These are phyloP conservation scores for Suillia variegata DNA, from an alignment of 2,888 invertebrate genomes.

Conservation along the genomic window DNA sequence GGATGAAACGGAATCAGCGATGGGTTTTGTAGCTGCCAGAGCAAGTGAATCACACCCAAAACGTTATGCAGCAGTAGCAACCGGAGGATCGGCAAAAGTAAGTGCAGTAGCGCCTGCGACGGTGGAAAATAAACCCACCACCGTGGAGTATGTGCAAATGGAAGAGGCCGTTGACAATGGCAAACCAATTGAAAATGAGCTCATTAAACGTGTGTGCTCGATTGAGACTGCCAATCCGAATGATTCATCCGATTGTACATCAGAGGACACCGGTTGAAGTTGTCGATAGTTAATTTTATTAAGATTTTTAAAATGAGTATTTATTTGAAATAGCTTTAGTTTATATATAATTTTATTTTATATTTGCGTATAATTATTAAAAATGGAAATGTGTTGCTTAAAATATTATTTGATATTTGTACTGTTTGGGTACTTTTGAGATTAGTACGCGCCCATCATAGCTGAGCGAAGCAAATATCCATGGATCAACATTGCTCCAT, in stretches of 20 bases:
- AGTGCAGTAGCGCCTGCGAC: not conserved
- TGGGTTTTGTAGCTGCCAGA: too few relatives aligned
- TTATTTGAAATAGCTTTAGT: not conserved
- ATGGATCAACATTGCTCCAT: conserved; percentile 97
- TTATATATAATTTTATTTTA: too few relatives aligned
- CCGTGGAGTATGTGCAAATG: conserved; percentile 61
- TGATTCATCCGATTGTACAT: conserved; percentile 71
- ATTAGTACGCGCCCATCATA: conserved; percentile 95
- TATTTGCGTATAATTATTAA: too few relatives aligned
- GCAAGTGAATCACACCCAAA: too few relatives aligned
- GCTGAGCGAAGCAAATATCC: conserved; percentile 96
- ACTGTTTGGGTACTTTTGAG: conserved; percentile 89
- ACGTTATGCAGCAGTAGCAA: not conserved
- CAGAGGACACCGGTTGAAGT: conserved; percentile 64
- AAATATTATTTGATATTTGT: conserved; percentile 90
- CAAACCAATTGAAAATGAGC: conserved; percentile 56
- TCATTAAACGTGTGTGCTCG: conserved; percentile 63
- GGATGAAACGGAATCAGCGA: conserved; percentile 61
- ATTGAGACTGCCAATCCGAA: conserved; percentile 70
- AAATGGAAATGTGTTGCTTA: conserved; percentile 56
- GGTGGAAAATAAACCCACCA: conserved; percentile 41
- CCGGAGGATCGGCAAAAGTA: not conserved
- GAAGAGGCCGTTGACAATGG: conserved; percentile 60
- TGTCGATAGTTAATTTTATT: too few relatives aligned
- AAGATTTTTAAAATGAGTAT: too few relatives aligned